Conservation (phyloP, 2,113 vertebrate genomes). For the Paracanthobrama guichenoti region DNA sequence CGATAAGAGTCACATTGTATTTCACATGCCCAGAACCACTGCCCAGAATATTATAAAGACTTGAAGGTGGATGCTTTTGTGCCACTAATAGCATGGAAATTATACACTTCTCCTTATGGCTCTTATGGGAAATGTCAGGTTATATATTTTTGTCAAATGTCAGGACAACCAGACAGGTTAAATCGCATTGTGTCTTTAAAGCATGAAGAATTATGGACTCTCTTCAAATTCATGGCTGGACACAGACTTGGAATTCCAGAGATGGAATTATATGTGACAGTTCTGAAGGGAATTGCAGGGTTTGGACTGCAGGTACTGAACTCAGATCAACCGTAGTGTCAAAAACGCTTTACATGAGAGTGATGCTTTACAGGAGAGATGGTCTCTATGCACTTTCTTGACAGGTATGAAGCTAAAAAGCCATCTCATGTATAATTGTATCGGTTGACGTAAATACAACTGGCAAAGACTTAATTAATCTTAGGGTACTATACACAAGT, state of each 20-base stretch:
- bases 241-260: neutral
- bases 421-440: conserved; percentile 54
- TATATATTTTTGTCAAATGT: no score
- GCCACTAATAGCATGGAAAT: neutral
- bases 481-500: neutral
- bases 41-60: neutral
- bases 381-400: neutral
- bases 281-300: conserved; percentile 8
- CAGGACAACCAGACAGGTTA: neutral
- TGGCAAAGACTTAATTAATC: conserved; percentile 21
- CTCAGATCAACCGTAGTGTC: conserved; percentile 10
- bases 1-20: no score
- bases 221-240: conserved; percentile 1
- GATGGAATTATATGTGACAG: conserved; percentile 22
- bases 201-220: conserved; percentile 23
- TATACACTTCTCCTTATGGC: neutral
- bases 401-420: conserved; percentile 13
- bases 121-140: neutral
- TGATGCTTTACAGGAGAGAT: neutral
- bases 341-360: neutral
- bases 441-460: conserved; percentile 55
- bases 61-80: neutral
- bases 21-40: no score
- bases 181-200: conserved; percentile 1
- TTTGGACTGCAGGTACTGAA: neutral